Evolutionary conservation across 2,888 invertebrate species (phyloP).

Genomic region (Boloria euphrosyne): DNA sequence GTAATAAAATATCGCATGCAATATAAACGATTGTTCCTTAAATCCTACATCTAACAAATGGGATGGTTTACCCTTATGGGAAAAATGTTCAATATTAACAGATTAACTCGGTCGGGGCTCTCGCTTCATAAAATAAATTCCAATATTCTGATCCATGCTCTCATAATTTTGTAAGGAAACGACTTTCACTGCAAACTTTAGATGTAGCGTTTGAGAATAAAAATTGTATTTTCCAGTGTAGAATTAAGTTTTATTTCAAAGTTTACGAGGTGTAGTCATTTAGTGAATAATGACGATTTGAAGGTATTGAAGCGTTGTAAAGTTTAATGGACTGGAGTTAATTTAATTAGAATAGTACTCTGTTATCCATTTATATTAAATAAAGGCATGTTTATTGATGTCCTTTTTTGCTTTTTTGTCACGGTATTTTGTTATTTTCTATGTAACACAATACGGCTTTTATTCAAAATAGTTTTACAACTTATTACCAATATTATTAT

Average conservation of each 20-base stretch:
- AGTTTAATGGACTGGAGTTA: background rate
- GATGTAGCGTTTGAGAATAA: slow-evolving; percentile 73
- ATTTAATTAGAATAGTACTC: background rate
- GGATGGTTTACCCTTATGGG: slow-evolving; percentile 61
- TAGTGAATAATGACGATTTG: background rate
- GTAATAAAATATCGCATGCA: slow-evolving; percentile 33
- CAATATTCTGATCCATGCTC: slow-evolving; percentile 48
- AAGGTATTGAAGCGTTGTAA: background rate
- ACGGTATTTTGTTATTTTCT: too few species aligned
- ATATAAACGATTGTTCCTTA: slow-evolving; percentile 29
- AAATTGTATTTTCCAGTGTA: slow-evolving; percentile 74
- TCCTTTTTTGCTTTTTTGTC: too few species aligned
- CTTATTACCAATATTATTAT: too few species aligned
- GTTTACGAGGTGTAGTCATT: slow-evolving; percentile 55
- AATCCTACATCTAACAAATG: slow-evolving; percentile 35
- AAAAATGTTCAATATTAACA: slow-evolving; percentile 75
- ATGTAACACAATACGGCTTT: too few species aligned
- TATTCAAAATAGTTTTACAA: too few species aligned
- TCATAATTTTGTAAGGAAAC: slow-evolving; percentile 69
- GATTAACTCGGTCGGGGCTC: slow-evolving; percentile 48
- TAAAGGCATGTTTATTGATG: too few species aligned
- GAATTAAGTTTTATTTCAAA: slow-evolving; percentile 73
- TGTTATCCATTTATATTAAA: too few species aligned
- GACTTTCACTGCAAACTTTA: slow-evolving; percentile 64
- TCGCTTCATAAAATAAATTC: slow-evolving; percentile 51